Evolutionary conservation across 2,797 vertebrate species (phyloP).

Genomic region (Macroramphosus scolopax): DNA sequence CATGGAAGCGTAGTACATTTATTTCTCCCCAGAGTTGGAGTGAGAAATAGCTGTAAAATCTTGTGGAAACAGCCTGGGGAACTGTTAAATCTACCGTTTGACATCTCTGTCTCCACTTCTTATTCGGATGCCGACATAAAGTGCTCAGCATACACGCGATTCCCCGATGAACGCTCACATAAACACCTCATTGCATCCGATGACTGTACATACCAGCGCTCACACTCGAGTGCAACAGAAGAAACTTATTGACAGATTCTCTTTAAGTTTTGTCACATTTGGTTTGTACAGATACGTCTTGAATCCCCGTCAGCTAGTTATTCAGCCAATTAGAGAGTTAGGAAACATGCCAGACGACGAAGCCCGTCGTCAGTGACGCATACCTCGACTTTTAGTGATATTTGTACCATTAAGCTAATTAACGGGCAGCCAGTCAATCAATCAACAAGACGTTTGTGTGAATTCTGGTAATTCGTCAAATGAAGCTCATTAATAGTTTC

Average conservation of each 20-base stretch:
- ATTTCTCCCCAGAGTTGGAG: conserved; percentile 40
- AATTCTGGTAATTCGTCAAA: conserved; percentile 24
- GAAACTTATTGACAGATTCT: conserved; percentile 15
- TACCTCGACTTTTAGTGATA: conserved; percentile 20
- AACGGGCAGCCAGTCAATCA: conserved; percentile 10
- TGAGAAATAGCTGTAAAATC: conserved; percentile 38
- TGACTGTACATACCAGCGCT: conserved; percentile 10
- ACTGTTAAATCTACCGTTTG: conserved; percentile 36
- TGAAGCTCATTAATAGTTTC: conserved; percentile 20
- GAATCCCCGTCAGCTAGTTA: conserved; percentile 13
- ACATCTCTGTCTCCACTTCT: conserved; percentile 26
- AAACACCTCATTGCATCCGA: conserved; percentile 29
- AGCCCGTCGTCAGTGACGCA: conserved; percentile 9
- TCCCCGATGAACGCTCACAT: conserved; percentile 8
- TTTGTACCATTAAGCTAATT: conserved; percentile 36
- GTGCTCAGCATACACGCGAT: conserved; percentile 3
- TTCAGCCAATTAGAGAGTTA: conserved; percentile 14
- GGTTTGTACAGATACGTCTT: conserved; percentile 3
- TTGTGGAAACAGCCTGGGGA: conserved; percentile 37
- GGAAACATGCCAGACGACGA: conserved; percentile 11
- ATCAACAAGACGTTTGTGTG: conserved; percentile 1
- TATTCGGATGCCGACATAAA: conserved; percentile 21
- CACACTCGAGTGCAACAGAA: background rate
- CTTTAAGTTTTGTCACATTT: conserved; percentile 12
- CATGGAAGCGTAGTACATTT: conserved; percentile 20